phyloP scores from a whole-genome alignment of 2,113 vertebrate species.

The Siniperca knerii region DNA sequence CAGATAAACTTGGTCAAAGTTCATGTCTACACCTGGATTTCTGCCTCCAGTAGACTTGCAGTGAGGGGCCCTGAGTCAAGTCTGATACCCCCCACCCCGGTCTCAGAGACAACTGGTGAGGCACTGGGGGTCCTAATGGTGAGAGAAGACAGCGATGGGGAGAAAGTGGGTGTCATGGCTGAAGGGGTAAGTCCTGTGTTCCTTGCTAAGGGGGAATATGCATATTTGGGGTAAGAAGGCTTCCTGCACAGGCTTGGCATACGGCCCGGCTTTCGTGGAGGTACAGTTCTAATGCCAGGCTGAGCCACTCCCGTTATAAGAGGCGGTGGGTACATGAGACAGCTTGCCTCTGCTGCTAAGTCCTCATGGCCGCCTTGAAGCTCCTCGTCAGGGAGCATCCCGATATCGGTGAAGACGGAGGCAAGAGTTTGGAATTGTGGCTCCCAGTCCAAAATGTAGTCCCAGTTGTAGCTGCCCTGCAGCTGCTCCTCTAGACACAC shows the following conservation, averaged over 20 bases:
- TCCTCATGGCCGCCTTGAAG: conserved; percentile 68
- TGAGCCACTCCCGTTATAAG: conserved; percentile 92
- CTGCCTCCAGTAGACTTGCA: conserved; percentile 82
- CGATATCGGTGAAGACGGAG: conserved; percentile 92
- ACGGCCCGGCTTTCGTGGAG: conserved; percentile 82
- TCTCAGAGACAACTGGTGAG: conserved; percentile 84
- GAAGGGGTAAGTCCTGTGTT: conserved; percentile 82
- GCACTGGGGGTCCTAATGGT: conserved; percentile 84
- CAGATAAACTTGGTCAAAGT: conserved; percentile 4
- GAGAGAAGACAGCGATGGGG: conserved; percentile 89
- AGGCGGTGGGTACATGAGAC: conserved; percentile 88
- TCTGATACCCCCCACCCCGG: conserved; percentile 75
- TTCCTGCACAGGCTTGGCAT: conserved; percentile 66
- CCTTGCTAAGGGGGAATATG: conserved; percentile 80
- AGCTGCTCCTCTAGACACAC: conserved; percentile 74
- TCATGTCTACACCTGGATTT: conserved; percentile 83
- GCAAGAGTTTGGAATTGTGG: conserved; percentile 90
- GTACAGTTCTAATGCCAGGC: conserved; percentile 89
- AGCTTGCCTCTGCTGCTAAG: conserved; percentile 80
- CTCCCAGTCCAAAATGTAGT: conserved; percentile 89
- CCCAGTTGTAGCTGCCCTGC: conserved; percentile 80
- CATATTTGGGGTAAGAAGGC: conserved; percentile 80
- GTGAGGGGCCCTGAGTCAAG: conserved; percentile 76
- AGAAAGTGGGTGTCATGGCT: conserved; percentile 88
- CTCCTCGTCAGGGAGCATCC: conserved; percentile 89